Conservation (phyloP, 1,140 invertebrate genomes). For the Drusus annulatus region DNA sequence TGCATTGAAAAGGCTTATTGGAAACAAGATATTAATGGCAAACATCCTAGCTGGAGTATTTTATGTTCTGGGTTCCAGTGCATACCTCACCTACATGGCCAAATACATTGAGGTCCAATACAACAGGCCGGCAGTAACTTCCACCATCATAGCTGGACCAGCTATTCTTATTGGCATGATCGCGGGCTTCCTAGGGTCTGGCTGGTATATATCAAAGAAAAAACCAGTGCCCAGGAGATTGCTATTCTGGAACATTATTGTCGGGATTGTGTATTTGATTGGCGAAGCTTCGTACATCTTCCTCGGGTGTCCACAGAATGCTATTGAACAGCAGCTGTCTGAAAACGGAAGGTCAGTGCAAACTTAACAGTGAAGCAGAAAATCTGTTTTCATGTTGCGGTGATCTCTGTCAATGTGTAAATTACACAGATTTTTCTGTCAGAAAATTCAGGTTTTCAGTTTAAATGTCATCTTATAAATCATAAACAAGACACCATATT, state of each 20-base stretch:
- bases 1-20: slow-evolving; percentile 74
- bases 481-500: no score
- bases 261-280: slow-evolving; percentile 72
- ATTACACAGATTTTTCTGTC: no score
- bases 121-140: slow-evolving; percentile 74
- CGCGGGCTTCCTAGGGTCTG: slow-evolving; percentile 76
- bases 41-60: slow-evolving; percentile 75
- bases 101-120: slow-evolving; percentile 84
- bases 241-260: slow-evolving; percentile 77
- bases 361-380: not conserved
- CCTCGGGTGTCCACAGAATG: slow-evolving; percentile 71
- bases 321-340: slow-evolving; percentile 63
- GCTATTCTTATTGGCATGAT: slow-evolving; percentile 74
- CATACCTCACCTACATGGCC: slow-evolving; percentile 79
- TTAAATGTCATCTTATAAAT: no score
- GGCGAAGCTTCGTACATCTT: slow-evolving; percentile 73
- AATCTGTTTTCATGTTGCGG: no score
- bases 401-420: no score
- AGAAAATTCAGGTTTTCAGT: no score
- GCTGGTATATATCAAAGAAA: slow-evolving; percentile 75
- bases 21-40: slow-evolving; percentile 74
- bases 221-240: slow-evolving; percentile 75
- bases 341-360: slow-evolving; percentile 64
- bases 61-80: slow-evolving; percentile 77
- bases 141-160: slow-evolving; percentile 77